Evolutionary conservation across 2,113 vertebrate genomes (phyloP).

Genomic region (Caranx ignobilis): DNA sequence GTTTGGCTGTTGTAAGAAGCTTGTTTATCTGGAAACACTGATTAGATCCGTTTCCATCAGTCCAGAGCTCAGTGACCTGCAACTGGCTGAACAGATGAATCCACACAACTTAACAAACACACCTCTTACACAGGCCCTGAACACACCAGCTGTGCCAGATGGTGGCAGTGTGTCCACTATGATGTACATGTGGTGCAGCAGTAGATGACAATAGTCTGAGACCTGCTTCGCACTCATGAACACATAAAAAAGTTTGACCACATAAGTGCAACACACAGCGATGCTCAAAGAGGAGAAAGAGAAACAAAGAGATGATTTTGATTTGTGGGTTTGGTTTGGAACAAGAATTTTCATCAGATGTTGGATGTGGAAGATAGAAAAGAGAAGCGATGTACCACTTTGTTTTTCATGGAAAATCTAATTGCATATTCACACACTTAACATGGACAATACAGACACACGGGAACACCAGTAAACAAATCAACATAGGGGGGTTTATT

Average conservation of each 20-base stretch:
- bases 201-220: background rate
- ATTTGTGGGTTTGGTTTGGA: background rate
- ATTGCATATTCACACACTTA: background rate
- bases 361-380: background rate
- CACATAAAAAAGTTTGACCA: background rate
- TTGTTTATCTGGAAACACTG: background rate
- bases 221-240: background rate
- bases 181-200: slow-evolving; percentile 8
- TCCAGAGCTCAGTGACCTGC: background rate
- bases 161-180: slow-evolving; percentile 74
- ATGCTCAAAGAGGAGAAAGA: no score
- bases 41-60: background rate
- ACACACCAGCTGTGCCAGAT: slow-evolving; percentile 45
- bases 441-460: background rate
- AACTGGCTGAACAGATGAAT: background rate
- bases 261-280: no score
- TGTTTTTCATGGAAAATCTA: background rate
- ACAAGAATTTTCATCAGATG: background rate
- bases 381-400: background rate
- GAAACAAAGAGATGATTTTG: background rate
- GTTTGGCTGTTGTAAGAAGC: background rate
- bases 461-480: background rate
- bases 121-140: slow-evolving; percentile 9
- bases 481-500: background rate
- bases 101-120: slow-evolving; percentile 5